phyloP scores from a whole-genome alignment of 2,797 vertebrate genomes.

The Schizopygopsis malacanthus region DNA sequence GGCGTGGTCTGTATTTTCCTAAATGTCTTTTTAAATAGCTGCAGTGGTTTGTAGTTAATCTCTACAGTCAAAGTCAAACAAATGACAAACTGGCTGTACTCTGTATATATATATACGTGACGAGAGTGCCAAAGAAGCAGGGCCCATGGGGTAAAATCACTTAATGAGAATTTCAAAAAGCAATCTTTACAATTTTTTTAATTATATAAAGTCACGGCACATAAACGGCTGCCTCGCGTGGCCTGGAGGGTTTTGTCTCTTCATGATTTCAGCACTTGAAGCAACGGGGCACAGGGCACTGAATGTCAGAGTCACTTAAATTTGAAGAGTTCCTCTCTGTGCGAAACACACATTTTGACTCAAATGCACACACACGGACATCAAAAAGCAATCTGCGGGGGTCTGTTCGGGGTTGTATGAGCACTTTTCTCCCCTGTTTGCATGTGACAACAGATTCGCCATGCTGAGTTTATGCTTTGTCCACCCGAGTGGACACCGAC shows the following conservation, averaged over 20 bases:
- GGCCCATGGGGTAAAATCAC: slow-evolving; percentile 45
- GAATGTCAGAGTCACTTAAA: slow-evolving; percentile 33
- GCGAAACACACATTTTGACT: slow-evolving; percentile 45
- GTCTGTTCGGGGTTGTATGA: slow-evolving; percentile 71
- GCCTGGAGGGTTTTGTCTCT: slow-evolving; percentile 15
- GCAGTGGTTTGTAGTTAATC: slow-evolving; percentile 56
- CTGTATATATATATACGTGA: slow-evolving; percentile 54
- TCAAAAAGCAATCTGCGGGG: slow-evolving; percentile 67
- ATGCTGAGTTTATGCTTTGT: slow-evolving; percentile 51
- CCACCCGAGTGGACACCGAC: slow-evolving; percentile 32
- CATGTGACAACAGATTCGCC: slow-evolving; percentile 45
- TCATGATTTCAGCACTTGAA: slow-evolving; percentile 27
- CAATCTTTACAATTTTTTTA: slow-evolving; percentile 49
- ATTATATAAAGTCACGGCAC: slow-evolving; percentile 50
- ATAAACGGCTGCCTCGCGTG: slow-evolving; percentile 39
- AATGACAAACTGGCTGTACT: slow-evolving; percentile 72
- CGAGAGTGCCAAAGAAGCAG: slow-evolving; percentile 37
- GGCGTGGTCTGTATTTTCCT: slow-evolving; percentile 62
- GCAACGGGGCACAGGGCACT: slow-evolving; percentile 11
- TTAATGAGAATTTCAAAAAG: slow-evolving; percentile 54
- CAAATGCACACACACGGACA: slow-evolving; percentile 21
- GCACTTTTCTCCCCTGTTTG: slow-evolving; percentile 26
- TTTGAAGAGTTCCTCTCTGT: slow-evolving; percentile 71
- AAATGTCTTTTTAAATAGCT: slow-evolving; percentile 50
- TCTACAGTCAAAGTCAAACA: slow-evolving; percentile 80